phyloP scores from a whole-genome alignment of 2,888 invertebrate species.

The Mythimna loreyi region DNA sequence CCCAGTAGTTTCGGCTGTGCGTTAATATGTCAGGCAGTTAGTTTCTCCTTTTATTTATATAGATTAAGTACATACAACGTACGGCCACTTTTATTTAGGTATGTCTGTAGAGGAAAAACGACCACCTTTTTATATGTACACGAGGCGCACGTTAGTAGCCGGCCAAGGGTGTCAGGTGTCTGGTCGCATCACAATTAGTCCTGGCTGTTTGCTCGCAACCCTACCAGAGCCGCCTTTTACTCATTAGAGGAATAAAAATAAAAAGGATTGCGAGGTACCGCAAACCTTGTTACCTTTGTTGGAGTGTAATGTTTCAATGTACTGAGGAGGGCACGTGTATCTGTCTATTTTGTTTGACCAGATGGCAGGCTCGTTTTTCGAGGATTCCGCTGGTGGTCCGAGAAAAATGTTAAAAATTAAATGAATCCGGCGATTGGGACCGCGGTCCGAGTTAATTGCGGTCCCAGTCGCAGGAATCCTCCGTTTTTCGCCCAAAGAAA shows the following conservation, averaged over 20 bases:
- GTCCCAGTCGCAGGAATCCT: too few relatives aligned
- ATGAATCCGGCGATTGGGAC: too few relatives aligned
- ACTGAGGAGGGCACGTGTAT: conserved; percentile 40
- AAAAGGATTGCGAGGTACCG: conserved; percentile 37
- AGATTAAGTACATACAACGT: neutral
- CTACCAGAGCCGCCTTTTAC: conserved; percentile 42
- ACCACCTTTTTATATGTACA: neutral
- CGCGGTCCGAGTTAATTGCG: too few relatives aligned
- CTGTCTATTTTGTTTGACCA: too few relatives aligned
- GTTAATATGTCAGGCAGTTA: too few relatives aligned
- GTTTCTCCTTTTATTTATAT: too few relatives aligned
- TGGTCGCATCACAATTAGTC: conserved; percentile 62
- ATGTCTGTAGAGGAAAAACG: conserved; percentile 7
- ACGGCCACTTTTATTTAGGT: neutral
- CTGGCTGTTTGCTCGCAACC: conserved; percentile 21
- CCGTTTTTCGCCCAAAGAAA: too few relatives aligned
- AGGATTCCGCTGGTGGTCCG: too few relatives aligned
- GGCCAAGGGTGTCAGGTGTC: conserved; percentile 62
- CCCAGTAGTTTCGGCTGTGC: too few relatives aligned
- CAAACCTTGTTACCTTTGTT: conserved; percentile 18
- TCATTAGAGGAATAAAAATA: conserved; percentile 60
- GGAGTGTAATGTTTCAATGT: conserved; percentile 23
- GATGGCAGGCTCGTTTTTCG: too few relatives aligned
- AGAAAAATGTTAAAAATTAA: too few relatives aligned
- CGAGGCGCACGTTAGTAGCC: conserved; percentile 19